Evolutionary conservation across 1,140 invertebrate species (phyloP), one percentile per base, ranked within the genome.

Genomic region (Brachionus asplanchnoidis): DNA sequence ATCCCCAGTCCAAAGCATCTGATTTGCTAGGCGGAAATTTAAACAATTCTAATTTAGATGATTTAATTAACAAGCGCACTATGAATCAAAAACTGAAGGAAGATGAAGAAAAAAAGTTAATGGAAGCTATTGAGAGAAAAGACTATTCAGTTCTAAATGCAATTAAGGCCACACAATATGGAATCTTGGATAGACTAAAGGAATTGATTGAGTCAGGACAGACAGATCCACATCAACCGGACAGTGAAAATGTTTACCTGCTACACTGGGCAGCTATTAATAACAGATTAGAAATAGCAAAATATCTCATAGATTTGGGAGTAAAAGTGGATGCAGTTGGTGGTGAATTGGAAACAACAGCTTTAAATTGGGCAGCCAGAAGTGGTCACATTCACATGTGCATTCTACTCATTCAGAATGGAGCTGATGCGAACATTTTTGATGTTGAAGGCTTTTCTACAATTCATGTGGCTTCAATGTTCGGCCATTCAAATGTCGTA

Each of bases 201-300:
- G 94, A 97, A 88, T 91, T 98, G 3, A 92, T 98, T 1, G 95
- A 98, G 87, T 94, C 93, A 89, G 94, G 96, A 90, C 95, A 89
- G 5, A 86, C 85, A 85, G 87, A 90, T 87, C 89, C 90, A 20
- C 90, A 91, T 85, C 78, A 86, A 44, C 88, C 88, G 85, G 91
- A 91, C 86, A 85, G 85, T 70, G 91, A 91, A 86, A 90, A 91
- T 86, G 91, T 91, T 85, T 90, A 96, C 2, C 90, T 99, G n/a
- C 91, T 99, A 1, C 97, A 99, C 88, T 99, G 97, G 97, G 97
- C 97, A 20, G 94, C 97, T 17, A 99, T 99, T 86, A 99, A 99
- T 89, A 99, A 98, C 92, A 92, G 91, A 85, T 82, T 86, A 75
- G 95, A 97, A 87, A 95, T 98, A 87, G 95, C 97, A 60, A 93